Evolutionary conservation across 1,140 invertebrate genomes (phyloP).

Genomic region (Bombus huntii): DNA sequence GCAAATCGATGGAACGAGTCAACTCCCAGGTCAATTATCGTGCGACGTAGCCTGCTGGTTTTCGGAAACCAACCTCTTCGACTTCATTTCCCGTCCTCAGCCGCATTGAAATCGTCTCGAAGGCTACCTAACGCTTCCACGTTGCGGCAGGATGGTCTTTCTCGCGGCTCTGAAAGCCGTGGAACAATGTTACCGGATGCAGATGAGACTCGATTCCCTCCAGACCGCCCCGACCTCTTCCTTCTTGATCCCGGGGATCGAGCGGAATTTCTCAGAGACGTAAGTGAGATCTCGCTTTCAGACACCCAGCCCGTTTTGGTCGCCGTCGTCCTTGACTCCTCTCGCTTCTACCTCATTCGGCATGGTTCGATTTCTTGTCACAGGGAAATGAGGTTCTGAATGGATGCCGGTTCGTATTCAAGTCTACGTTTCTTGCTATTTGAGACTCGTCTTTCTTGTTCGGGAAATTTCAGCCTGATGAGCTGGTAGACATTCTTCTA

Average conservation of each 20-base stretch:
- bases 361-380: background rate
- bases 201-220: conserved; percentile 66
- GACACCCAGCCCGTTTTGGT: background rate
- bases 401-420: background rate
- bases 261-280: conserved; percentile 34
- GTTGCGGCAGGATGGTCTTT: conserved; percentile 52
- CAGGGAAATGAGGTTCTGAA: background rate
- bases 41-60: conserved; percentile 46
- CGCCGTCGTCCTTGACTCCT: conserved; percentile 1
- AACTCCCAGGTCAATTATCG: conserved; percentile 57
- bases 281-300: background rate
- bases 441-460: background rate
- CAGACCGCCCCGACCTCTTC: conserved; percentile 30
- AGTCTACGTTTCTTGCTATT: background rate
- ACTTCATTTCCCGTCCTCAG: conserved; percentile 63
- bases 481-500: background rate
- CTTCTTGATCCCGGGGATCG: conserved; percentile 37
- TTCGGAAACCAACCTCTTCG: conserved; percentile 52
- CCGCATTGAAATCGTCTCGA: conserved; percentile 50
- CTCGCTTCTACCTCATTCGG: conserved; percentile 1
- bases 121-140: background rate
- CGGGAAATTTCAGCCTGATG: background rate
- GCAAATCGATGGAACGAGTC: conserved; percentile 16
- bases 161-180: conserved; percentile 39
- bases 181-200: conserved; percentile 70